phyloP scores from a whole-genome alignment of 2,797 vertebrate species.

The Hephaestus fuliginosus region DNA sequence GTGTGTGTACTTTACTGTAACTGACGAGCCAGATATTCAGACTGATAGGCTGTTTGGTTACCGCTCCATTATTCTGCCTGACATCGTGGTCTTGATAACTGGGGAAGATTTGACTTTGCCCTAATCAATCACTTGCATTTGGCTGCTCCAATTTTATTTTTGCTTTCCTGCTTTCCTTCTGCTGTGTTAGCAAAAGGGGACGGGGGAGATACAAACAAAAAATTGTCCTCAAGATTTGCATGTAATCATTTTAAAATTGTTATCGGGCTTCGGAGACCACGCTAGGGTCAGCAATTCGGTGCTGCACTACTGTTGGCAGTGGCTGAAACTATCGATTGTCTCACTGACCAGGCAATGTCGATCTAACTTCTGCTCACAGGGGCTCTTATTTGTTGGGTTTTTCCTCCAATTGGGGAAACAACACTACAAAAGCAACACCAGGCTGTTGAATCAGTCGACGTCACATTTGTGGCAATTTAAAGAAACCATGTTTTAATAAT shows the following conservation, averaged over 20 bases:
- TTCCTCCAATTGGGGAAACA: background rate
- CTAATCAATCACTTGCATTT: background rate
- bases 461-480: background rate
- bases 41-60: constrained; percentile 1
- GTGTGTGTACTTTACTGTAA: constrained; percentile 4
- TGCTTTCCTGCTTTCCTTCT: no score
- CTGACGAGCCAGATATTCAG: background rate
- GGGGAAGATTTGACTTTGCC: background rate
- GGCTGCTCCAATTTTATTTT: background rate
- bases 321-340: background rate
- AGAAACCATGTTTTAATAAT: background rate
- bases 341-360: background rate
- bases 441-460: background rate
- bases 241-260: no score
- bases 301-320: no score
- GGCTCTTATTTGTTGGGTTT: background rate
- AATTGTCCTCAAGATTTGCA: no score
- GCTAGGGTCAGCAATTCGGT: no score
- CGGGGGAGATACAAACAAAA: no score
- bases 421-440: background rate
- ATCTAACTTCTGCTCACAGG: background rate
- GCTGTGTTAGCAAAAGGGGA: no score
- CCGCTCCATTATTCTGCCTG: background rate
- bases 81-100: background rate
- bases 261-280: no score